These are phyloP conservation scores for Dryococelus australis DNA, from an alignment of 2,888 invertebrate genomes.

Conservation along the genomic window DNA sequence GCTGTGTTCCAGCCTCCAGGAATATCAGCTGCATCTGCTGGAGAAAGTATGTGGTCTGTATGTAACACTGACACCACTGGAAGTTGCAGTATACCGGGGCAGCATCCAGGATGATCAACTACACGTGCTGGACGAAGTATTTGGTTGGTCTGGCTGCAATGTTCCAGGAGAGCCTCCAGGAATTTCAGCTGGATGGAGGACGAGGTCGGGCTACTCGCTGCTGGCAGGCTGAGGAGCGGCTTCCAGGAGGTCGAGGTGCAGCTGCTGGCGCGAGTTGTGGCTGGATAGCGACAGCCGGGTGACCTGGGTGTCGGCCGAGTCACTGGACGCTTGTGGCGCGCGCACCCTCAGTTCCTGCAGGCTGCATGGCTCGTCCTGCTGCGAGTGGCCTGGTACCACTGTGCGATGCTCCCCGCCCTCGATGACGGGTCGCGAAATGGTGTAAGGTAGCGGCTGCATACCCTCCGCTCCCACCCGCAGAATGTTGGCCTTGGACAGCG, in stretches of 20 bases:
- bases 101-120: too few relatives aligned
- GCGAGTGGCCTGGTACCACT: not conserved
- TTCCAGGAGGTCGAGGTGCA: not conserved
- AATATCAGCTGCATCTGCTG: too few relatives aligned
- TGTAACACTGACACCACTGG: too few relatives aligned
- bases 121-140: too few relatives aligned
- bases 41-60: too few relatives aligned
- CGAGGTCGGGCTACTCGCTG: not conserved
- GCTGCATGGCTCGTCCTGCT: not conserved
- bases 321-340: not conserved
- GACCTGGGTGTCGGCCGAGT: slow-evolving; percentile 17
- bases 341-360: slow-evolving; percentile 17
- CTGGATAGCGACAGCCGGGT: not conserved
- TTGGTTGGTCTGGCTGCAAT: too few relatives aligned
- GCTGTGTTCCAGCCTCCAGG: too few relatives aligned
- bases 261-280: not conserved
- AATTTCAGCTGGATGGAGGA: not conserved
- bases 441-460: not conserved
- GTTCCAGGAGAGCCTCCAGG: too few relatives aligned
- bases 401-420: not conserved
- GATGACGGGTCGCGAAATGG: not conserved
- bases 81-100: too few relatives aligned
- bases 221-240: not conserved
- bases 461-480: not conserved
- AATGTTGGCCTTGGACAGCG: not conserved